Conservation (phyloP, 2,888 invertebrate species). For the Ochropacha duplaris region DNA sequence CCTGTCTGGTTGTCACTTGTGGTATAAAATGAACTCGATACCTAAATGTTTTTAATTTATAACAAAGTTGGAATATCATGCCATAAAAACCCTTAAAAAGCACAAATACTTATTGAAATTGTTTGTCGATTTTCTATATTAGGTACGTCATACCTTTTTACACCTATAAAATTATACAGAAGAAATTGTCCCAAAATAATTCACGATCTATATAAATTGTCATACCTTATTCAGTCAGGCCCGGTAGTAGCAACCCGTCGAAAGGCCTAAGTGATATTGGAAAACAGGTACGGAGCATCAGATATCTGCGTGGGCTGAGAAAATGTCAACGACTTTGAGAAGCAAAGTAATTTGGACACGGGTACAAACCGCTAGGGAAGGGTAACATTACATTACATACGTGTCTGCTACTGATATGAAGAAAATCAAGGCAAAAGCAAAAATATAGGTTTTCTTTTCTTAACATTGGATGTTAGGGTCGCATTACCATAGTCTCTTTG, state of each 20-base stretch:
- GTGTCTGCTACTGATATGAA: not conserved
- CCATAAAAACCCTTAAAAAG: no score
- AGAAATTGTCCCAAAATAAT: not conserved
- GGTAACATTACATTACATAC: not conserved
- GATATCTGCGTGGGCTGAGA: not conserved
- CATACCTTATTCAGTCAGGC: not conserved
- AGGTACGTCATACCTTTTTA: not conserved
- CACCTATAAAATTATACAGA: not conserved
- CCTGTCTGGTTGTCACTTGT: no score
- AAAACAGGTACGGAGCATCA: not conserved
- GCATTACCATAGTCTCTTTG: no score
- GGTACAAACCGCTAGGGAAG: not conserved
- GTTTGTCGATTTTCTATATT: not conserved
- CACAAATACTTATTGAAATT: not conserved
- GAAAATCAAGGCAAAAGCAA: not conserved
- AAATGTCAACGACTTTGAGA: not conserved
- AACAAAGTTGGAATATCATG: no score
- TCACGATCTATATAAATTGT: not conserved
- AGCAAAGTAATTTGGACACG: conserved; percentile 1
- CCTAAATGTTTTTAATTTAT: no score
- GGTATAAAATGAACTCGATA: no score
- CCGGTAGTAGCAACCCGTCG: not conserved
- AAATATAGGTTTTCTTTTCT: not conserved
- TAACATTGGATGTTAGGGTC: no score
- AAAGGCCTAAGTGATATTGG: not conserved